Percentiles rank a stretch among this genome's conserved stretches.
Conservation (phyloP, 2,888 invertebrate genomes). For the Linnaemya vulpina region DNA sequence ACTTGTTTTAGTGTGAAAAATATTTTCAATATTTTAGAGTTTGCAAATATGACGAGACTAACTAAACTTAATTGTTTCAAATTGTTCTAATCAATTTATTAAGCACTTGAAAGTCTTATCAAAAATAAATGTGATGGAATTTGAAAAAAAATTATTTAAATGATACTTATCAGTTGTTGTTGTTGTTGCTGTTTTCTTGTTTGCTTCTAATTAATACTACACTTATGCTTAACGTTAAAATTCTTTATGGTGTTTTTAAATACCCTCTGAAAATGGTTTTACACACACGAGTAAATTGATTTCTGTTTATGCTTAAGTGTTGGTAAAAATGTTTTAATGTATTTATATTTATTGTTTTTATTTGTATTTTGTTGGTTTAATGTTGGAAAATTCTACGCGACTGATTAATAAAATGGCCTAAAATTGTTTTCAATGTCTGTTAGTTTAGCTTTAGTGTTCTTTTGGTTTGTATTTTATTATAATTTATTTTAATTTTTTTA, state of each 20-base stretch:
- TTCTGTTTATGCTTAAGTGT: constrained; percentile 15
- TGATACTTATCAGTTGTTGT: not conserved
- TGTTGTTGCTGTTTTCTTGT: not conserved
- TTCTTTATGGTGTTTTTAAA: constrained; percentile 26
- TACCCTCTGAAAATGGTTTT: constrained; percentile 63
- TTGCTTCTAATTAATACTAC: not conserved
- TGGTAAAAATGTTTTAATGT: constrained; percentile 31
- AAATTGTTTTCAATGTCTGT: constrained; percentile 37
- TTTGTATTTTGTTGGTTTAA: constrained; percentile 13
- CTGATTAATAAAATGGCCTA: constrained; percentile 66
- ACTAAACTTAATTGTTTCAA: constrained; percentile 32
- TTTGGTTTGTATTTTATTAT: constrained; percentile 13
- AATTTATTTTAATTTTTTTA: constrained; percentile 11
- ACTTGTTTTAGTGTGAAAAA: constrained; percentile 12
- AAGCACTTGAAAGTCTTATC: constrained; percentile 59
- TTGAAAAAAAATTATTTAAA: not conserved
- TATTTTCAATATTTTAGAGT: constrained; percentile 45
- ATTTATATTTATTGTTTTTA: not conserved
- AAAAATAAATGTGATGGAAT: not conserved
- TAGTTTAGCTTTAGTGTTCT: constrained; percentile 32
- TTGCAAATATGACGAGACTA: constrained; percentile 28
- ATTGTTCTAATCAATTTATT: constrained; percentile 42
- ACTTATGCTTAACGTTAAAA: constrained; percentile 52
- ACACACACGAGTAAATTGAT: constrained; percentile 58
- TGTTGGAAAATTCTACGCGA: constrained; percentile 65